Percentiles rank a stretch among this genome's conserved stretches.
Conservation (phyloP, 1,140 invertebrate genomes). For the Prorops nasuta region DNA sequence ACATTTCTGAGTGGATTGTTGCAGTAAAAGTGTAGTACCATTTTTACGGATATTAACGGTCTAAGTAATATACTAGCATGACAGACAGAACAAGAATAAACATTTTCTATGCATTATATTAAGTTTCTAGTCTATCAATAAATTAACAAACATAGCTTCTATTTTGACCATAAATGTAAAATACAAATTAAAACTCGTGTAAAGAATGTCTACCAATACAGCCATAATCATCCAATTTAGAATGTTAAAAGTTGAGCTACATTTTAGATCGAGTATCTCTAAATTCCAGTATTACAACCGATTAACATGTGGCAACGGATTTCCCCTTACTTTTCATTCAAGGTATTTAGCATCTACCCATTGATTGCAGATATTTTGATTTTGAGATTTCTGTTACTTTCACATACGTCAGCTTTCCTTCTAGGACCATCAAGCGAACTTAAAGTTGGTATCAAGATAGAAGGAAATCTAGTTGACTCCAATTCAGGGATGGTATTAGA, state of each 20-base stretch:
- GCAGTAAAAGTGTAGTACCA: conserved; percentile 15
- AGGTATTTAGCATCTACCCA: conserved; percentile 7
- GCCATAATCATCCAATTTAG: no score
- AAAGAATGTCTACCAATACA: conserved; percentile 19
- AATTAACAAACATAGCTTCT: conserved; percentile 34
- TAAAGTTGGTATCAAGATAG: conserved; percentile 17
- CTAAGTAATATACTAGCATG: conserved; percentile 19
- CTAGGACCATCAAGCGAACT: conserved; percentile 15
- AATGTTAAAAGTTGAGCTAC: no score
- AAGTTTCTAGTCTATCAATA: conserved; percentile 43
- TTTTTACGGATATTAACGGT: conserved; percentile 30
- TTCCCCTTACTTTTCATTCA: no score
- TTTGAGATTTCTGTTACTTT: conserved; percentile 13
- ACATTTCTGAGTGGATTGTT: conserved; percentile 18
- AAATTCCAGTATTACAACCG: no score
- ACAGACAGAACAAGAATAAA: conserved; percentile 6
- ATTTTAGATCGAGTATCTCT: no score
- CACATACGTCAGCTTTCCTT: conserved; percentile 36
- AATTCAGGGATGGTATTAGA: no score
- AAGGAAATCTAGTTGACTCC: no score
- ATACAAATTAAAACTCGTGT: conserved; percentile 20
- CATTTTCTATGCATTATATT: conserved; percentile 34
- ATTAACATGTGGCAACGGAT: no score
- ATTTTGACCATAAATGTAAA: conserved; percentile 29
- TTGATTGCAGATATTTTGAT: conserved; percentile 5